phyloP scores from a whole-genome alignment of 2,797 vertebrate genomes.

The Anomalospiza imberbis region DNA sequence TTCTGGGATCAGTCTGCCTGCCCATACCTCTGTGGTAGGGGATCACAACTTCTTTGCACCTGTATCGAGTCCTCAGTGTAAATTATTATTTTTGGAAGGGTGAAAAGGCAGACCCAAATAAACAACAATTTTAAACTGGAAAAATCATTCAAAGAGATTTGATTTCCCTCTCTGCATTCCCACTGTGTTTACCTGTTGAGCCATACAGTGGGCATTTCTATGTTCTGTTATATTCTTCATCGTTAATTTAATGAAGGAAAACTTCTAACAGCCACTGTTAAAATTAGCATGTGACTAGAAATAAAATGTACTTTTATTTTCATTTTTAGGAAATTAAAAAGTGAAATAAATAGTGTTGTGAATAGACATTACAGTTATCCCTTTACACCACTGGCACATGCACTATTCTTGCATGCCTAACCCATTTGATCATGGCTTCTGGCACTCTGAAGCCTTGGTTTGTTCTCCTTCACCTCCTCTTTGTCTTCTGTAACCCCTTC shows the following conservation, averaged over 20 bases:
- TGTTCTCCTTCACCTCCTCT: constrained; percentile 48
- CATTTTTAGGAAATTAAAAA: neutral
- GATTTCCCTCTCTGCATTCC: neutral
- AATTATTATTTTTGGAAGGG: neutral
- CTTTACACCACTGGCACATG: neutral
- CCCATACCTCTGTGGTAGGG: neutral
- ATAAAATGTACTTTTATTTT: neutral
- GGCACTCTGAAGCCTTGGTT: constrained; percentile 28
- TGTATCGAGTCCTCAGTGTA: neutral
- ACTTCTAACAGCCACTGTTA: neutral
- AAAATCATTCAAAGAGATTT: neutral
- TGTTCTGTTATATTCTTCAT: neutral
- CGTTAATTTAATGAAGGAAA: neutral
- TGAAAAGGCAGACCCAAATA: neutral
- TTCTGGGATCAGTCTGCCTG: neutral
- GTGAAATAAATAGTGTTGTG: neutral
- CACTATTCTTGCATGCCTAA: constrained; percentile 18
- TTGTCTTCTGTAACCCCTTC: constrained; percentile 77
- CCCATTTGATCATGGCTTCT: neutral
- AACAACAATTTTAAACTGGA: neutral
- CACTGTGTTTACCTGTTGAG: neutral
- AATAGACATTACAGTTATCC: neutral
- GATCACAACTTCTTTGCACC: neutral
- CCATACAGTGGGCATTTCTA: neutral
- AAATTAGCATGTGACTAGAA: neutral